Base-by-base conservation (phyloP, 2,888 invertebrate genomes). In the Meta bourneti region DNA sequence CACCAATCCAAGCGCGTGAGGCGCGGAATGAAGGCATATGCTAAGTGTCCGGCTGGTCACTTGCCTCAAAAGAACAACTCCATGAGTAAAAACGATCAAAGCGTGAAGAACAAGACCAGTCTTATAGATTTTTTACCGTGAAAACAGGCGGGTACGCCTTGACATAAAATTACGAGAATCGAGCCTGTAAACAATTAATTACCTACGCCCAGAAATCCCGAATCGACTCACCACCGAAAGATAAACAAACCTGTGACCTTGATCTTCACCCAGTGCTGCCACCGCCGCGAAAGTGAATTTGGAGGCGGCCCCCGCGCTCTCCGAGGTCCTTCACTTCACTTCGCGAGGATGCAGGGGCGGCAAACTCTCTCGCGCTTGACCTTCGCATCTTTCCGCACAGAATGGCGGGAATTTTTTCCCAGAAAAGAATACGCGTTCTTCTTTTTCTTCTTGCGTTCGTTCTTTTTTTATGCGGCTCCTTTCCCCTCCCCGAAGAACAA, bases 191-290 rank as follows among this genome's bases (percentile, higher is more conserved):
- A 34, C 34, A 34, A 4, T 34, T 34, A 2, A 34, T 34, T 34
- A 4, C 34, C 34, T 34, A 34, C 34, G 34, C 34, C 34, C 34
- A 34, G 34, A 34, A 34, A 34, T 34, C 5, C 61, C 61, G 13
- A 9, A 61, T 61, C 61, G 61, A 9, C 13, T 61, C 13, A 11
- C 11, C 61, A 61, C 61, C 61, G 61, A 13, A 9, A 34, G 11
- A 61, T 13, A 61, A 9, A 61, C 61, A 61, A 9, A 61, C 11
- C 11, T 5, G 11, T 61, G 61, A 61, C 61, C 61, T 61, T 61
- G 61, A 61, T 61, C 61, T 61, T 61, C 61, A 61, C 61, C 61
- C 61, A 61, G 61, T 61, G 61, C 61, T 61, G 61, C 61, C 61
- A 61, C 61, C 61, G 61, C 61, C 5, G 61, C 9, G 61, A 61